Evolutionary conservation across 2,797 vertebrate species (phyloP).

Genomic region (Siniperca obscura): DNA sequence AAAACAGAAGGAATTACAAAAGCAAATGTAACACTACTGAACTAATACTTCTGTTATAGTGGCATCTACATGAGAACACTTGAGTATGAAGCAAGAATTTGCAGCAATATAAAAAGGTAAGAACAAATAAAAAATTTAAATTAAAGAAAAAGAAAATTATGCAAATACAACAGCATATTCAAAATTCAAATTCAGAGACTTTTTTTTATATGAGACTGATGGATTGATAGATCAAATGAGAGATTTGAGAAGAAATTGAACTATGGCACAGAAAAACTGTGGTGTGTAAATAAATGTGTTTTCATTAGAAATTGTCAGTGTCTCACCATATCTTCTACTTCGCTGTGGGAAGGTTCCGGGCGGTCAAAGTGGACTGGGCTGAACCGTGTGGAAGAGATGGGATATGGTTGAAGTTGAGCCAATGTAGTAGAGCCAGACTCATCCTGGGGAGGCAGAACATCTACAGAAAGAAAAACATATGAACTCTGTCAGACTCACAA

Average conservation of each 20-base stretch:
- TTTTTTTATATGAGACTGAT: neutral
- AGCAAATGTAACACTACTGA: neutral
- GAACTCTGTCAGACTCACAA: neutral
- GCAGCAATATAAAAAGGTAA: neutral
- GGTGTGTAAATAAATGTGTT: neutral
- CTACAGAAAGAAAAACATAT: constrained; percentile 57
- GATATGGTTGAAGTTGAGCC: constrained; percentile 70
- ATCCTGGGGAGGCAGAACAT: constrained; percentile 74
- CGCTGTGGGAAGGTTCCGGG: constrained; percentile 65
- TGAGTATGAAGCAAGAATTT: neutral
- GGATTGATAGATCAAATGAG: neutral
- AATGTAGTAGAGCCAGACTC: constrained; percentile 73
- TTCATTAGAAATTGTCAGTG: neutral
- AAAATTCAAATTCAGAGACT: neutral
- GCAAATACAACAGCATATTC: neutral
- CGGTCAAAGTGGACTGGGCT: constrained; percentile 83
- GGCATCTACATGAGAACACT: neutral
- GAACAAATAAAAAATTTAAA: neutral
- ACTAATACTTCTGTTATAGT: neutral
- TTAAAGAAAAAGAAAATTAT: neutral
- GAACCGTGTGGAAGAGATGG: constrained; percentile 69
- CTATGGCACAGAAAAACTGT: neutral
- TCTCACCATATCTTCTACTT: constrained; percentile 84
- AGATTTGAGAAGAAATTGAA: neutral
- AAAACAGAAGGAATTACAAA: constrained; percentile 20